Evolutionary conservation across 1,140 invertebrate species (phyloP), one percentile per base, ranked within the genome.

Genomic region (Eulimnadia texana): DNA sequence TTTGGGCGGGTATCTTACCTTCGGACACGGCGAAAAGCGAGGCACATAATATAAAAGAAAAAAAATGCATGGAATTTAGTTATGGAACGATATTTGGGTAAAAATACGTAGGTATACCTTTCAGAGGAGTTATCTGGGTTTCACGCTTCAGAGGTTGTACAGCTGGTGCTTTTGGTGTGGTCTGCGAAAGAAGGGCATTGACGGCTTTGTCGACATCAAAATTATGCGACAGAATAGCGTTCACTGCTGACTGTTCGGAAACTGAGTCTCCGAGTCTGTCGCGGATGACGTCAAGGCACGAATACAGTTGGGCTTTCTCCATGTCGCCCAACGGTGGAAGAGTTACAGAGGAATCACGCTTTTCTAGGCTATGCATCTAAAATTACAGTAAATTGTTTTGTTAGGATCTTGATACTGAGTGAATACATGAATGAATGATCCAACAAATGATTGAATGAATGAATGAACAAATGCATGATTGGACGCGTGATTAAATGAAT

Each of bases 271-370:
- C 89, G 56, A 93, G 78, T 28, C 93, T 79, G 69, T 84, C 83
- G 61, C 84, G 78, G 16, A 94, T 79, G 69, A 85, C 80, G 69
- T 93, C 88, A 10, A 94, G 75, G 68, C 90, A 93, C 1, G 86
- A 89, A 66, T 84, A 80, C 3, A 94, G 73, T 70, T 82, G 84
- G 0, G 79, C 83, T 75, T 80, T 78, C 53, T 88, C 84, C 1
- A 81, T 64, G 55, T 86, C 84, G 62, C 76, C 76, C 6, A 86
- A 73, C 66, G 60, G 53, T 16, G 50, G 25, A 33, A 54, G 42
- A 13, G 29, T 56, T 11, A 28, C 16, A 1, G 33, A 6, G 6
- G 33, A 42, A 16, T 42, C 33, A 6, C 20, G 51, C 13, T 22
- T 29, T 50, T 27, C 19, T 19, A 25, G 29, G 11, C 19, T 54